Conservation (phyloP, 2,888 invertebrate genomes). For the Zygothrica quintamaculata region DNA sequence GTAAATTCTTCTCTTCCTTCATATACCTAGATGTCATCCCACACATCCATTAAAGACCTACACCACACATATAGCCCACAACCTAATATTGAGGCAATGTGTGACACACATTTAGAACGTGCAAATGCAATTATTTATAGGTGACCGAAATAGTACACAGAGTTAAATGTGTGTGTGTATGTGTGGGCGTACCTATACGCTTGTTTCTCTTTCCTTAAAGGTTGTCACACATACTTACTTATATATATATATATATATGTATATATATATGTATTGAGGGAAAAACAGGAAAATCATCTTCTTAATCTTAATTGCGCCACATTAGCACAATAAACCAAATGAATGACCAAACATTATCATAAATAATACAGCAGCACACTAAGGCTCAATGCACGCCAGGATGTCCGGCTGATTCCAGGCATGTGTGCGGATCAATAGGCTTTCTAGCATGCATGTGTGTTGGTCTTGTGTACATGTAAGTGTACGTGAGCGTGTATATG, state of each 20-base stretch:
- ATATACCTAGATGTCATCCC: too few species aligned
- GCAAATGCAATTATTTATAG: constrained; percentile 72
- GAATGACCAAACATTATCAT: constrained; percentile 83
- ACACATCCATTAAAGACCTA: too few species aligned
- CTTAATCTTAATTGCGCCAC: constrained; percentile 84
- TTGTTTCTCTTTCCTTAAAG: neutral
- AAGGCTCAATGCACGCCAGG: constrained; percentile 72
- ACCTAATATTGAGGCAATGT: too few species aligned
- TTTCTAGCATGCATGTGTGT: neutral
- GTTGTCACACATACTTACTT: constrained; percentile 7
- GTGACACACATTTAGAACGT: constrained; percentile 53
- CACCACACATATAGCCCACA: too few species aligned
- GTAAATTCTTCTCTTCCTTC: too few species aligned
- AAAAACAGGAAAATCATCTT: constrained; percentile 76
- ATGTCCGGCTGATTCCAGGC: constrained; percentile 52
- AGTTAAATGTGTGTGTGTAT: too few species aligned
- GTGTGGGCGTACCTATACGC: too few species aligned
- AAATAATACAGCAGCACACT: constrained; percentile 81
- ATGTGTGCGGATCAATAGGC: constrained; percentile 39
- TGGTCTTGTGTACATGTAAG: neutral
- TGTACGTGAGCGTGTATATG: neutral
- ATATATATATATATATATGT: constrained; percentile 12
- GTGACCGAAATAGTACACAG: neutral
- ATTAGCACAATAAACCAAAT: constrained; percentile 84
- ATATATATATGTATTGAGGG: constrained; percentile 18